phyloP scores from a whole-genome alignment of 2,113 vertebrate genomes.

The Salvelinus sp. region DNA sequence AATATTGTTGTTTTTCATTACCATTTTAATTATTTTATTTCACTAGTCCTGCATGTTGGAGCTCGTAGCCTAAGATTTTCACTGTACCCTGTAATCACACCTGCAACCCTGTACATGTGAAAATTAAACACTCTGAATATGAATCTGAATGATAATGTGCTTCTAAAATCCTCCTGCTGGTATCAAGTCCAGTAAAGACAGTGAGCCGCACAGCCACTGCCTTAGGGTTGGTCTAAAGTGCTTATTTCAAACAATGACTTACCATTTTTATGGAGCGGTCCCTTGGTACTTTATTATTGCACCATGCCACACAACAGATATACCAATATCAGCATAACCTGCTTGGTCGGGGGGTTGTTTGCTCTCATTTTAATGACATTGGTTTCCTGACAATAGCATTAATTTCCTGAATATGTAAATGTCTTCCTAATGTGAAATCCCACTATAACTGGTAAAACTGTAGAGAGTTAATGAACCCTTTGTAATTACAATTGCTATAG shows the following conservation, averaged over 20 bases:
- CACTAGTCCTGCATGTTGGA: too few relatives aligned
- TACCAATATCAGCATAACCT: slow-evolving; percentile 40
- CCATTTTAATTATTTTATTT: too few relatives aligned
- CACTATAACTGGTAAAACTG: slow-evolving; percentile 82
- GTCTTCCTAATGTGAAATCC: slow-evolving; percentile 79
- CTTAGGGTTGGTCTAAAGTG: background rate
- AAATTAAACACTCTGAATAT: too few relatives aligned
- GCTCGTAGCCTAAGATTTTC: too few relatives aligned
- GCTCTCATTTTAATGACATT: slow-evolving; percentile 82
- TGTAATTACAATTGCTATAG: slow-evolving; percentile 91
- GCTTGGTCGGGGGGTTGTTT: slow-evolving; percentile 60
- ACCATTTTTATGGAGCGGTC: background rate
- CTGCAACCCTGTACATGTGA: too few relatives aligned
- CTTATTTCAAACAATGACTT: background rate
- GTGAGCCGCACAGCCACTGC: background rate
- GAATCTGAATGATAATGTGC: background rate
- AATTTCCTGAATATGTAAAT: slow-evolving; percentile 92
- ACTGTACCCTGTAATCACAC: too few relatives aligned
- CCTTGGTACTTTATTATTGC: slow-evolving; percentile 3
- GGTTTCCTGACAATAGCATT: slow-evolving; percentile 79
- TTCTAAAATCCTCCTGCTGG: background rate
- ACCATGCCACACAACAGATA: slow-evolving; percentile 2
- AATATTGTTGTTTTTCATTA: too few relatives aligned
- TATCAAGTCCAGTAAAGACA: background rate
- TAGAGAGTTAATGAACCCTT: slow-evolving; percentile 90